Conservation (phyloP, 2,113 vertebrate species). For the Acrocephalus kingi region DNA sequence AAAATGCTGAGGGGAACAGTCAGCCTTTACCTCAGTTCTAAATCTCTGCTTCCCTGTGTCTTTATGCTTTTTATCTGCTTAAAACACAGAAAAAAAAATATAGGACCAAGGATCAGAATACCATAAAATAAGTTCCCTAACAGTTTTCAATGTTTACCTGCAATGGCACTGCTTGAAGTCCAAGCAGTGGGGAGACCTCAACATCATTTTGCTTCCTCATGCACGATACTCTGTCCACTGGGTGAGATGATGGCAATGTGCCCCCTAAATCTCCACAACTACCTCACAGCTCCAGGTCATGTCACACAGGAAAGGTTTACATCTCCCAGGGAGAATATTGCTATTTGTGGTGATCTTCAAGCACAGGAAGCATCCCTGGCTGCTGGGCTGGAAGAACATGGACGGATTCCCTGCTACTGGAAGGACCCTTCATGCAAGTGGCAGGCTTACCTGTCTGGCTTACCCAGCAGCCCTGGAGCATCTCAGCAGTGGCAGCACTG, state of each 20-base stretch:
- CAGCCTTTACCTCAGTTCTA: not conserved
- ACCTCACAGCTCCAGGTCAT: not conserved
- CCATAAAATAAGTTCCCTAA: not conserved
- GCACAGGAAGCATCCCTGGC: not conserved
- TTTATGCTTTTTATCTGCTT: not conserved
- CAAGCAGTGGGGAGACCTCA: accelerated
- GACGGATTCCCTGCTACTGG: not conserved
- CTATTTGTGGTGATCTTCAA: not conserved
- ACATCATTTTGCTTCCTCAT: not conserved
- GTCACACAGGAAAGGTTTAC: not conserved
- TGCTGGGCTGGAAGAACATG: not conserved
- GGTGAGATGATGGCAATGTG: not conserved
- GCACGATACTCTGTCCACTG: not conserved
- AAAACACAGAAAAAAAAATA: not conserved
- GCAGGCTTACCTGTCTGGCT: not conserved
- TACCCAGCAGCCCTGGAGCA: not conserved
- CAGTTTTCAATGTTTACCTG: not conserved
- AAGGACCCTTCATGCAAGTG: not conserved
- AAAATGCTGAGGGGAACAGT: not conserved
- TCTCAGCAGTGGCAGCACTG: not conserved
- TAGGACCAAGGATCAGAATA: not conserved
- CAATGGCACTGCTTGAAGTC: not conserved
- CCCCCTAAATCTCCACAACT: not conserved
- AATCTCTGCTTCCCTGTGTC: not conserved
- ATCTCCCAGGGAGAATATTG: not conserved